These are phyloP conservation scores for Merluccius polli DNA, from an alignment of 2,797 vertebrate species.

Conservation along the genomic window DNA sequence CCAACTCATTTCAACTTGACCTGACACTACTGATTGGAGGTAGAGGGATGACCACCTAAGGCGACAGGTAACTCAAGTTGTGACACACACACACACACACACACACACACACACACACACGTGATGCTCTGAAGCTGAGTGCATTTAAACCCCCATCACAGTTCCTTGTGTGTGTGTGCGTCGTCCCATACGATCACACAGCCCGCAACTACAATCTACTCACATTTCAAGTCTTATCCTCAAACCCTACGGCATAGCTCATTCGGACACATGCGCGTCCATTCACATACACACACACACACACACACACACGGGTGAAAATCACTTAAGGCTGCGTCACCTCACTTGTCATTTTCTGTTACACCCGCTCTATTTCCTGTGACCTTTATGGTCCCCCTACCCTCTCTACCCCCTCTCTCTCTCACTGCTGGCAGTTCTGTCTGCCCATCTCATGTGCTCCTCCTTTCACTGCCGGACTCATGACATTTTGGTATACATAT, in stretches of 20 bases:
- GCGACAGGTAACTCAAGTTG: neutral
- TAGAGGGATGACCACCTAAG: neutral
- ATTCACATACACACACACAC: neutral
- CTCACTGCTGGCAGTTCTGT: conserved; percentile 19
- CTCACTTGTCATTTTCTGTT: neutral
- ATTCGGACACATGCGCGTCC: no score
- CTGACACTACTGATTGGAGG: neutral
- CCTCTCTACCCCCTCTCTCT: conserved; percentile 24
- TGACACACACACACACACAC: neutral
- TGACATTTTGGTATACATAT: conserved; percentile 45
- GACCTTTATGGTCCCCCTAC: neutral
- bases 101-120: no score
- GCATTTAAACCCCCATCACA: no score
- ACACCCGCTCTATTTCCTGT: neutral
- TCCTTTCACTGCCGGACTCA: neutral
- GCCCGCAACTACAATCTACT: no score
- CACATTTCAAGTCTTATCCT: neutral
- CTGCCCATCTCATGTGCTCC: conserved; percentile 30
- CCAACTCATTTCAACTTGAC: neutral
- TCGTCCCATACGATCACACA: neutral
- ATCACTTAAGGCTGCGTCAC: neutral
- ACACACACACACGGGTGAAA: neutral
- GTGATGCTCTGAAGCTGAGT: no score
- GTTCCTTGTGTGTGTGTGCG: neutral
- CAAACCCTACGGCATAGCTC: neutral